Conservation (phyloP, 2,888 invertebrate species). For the Girardia tigrina region DNA sequence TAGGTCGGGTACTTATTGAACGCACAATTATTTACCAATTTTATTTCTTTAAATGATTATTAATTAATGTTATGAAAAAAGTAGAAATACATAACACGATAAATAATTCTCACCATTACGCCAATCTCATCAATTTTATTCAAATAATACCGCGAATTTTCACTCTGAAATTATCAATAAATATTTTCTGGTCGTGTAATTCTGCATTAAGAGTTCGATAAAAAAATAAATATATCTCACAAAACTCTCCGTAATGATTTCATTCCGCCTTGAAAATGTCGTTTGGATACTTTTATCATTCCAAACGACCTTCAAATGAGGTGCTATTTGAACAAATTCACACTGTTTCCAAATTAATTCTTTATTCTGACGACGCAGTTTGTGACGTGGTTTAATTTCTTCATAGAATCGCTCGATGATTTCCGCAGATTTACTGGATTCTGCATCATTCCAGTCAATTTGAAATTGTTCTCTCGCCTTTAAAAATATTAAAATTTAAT, state of each 20-base stretch:
- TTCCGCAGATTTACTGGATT: not conserved
- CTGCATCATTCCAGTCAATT: not conserved
- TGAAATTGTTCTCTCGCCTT: not conserved
- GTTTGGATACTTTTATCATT: conserved; percentile 6
- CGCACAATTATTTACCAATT: too few species aligned
- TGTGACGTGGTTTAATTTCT: not conserved
- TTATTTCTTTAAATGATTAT: too few species aligned
- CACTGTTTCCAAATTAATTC: not conserved
- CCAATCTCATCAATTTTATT: not conserved
- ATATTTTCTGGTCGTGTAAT: not conserved
- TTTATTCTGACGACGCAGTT: not conserved
- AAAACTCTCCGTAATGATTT: conserved; percentile 5
- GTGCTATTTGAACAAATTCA: not conserved
- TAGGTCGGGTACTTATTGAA: too few species aligned
- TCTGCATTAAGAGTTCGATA: not conserved
- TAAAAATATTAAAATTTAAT: too few species aligned
- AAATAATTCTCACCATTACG: not conserved
- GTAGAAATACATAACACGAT: too few species aligned
- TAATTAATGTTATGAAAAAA: too few species aligned
- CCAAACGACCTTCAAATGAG: not conserved
- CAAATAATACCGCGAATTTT: not conserved
- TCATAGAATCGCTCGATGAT: not conserved
- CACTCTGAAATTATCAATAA: not conserved
- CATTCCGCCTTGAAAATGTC: not conserved
- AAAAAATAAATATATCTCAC: not conserved